These are phyloP conservation scores for Caenorhabditis brenneri DNA, from an alignment of 1,140 invertebrate genomes.

Conservation along the genomic window DNA sequence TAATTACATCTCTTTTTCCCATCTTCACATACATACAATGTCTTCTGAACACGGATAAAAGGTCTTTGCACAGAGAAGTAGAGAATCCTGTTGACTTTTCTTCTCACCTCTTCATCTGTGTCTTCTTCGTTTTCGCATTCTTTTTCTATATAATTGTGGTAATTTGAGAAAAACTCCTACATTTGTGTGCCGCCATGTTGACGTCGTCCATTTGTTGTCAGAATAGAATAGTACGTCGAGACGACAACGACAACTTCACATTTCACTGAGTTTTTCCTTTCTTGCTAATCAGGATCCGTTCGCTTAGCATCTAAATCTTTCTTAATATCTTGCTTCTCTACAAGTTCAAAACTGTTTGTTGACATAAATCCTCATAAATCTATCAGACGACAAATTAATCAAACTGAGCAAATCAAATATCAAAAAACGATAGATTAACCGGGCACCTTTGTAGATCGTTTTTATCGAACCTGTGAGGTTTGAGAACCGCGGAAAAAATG, in stretches of 20 bases:
- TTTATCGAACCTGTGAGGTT: too few relatives aligned
- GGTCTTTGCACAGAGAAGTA: neutral
- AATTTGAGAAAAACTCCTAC: conserved; percentile 37
- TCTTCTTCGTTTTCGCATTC: neutral
- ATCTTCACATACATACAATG: too few relatives aligned
- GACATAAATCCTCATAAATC: too few relatives aligned
- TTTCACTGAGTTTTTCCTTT: neutral
- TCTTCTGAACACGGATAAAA: too few relatives aligned
- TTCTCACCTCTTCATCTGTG: neutral
- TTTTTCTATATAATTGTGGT: conserved; percentile 4
- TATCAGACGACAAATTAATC: too few relatives aligned
- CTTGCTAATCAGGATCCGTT: conserved; percentile 5
- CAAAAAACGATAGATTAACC: too few relatives aligned
- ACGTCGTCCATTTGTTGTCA: conserved; percentile 35
- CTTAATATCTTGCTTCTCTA: too few relatives aligned
- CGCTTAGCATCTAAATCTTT: neutral
- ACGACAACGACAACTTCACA: neutral
- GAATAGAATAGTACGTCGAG: conserved; percentile 37
- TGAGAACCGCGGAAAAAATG: too few relatives aligned
- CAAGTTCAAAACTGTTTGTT: too few relatives aligned
- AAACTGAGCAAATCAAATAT: too few relatives aligned
- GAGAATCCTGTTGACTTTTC: neutral
- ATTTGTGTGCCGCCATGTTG: conserved; percentile 16
- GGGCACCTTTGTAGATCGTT: too few relatives aligned
- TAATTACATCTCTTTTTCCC: too few relatives aligned